Base-by-base conservation (phyloP, 2,888 invertebrate genomes). In the Pterobdella sp. region DNA sequence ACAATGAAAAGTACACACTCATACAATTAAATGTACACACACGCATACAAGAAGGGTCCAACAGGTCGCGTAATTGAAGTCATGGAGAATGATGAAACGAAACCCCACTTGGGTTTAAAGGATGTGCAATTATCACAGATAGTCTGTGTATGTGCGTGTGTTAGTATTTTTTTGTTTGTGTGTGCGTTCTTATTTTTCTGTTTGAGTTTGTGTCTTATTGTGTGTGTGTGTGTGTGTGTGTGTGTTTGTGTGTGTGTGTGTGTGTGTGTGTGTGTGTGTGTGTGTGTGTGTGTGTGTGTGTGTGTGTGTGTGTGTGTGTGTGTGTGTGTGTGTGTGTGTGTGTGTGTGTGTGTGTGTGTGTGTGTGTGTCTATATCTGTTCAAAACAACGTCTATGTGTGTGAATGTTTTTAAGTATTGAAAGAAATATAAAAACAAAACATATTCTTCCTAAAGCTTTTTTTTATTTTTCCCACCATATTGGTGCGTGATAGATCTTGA, bases 251-350 rank as follows among this genome's bases (percentile, higher is more conserved):
- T 65, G 72, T 66, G 31, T 72, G 42, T 72, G 66, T 72, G 35
- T 72, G 66, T 64, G 42, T 66, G 49, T 72, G 63, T 72, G 35
- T 72, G 63, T 72, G 66, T 72, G 35, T 72, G 42, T 72, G 66
- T 72, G 37, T 35, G 3, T 72, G 66, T 71, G 1, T 71, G 32
- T 72, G 65, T 72, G 37, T 72, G 65, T 65, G n/a, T 72, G 36
- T 72, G 31, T 64, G 42, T 65, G 49, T 72, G 66, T 72, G 49
- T 72, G 42, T 67, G 34, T 64, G 42, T 63, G 37, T 42, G 49
- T 65, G 34, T 67, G 66, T 65, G 34, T 65, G 35, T 49, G 52
- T 67, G 65, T 49, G 36, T 67, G 65, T 72, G 36, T 67, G 49
- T 37, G 49, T 72, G 35, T 65, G n/a, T 36, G 35, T 36, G 31